A percentile compares a stretch with the other conserved stretches of the same genome.
phyloP scores from a whole-genome alignment of 2,888 invertebrate species.

The Agrochola lychnidis region DNA sequence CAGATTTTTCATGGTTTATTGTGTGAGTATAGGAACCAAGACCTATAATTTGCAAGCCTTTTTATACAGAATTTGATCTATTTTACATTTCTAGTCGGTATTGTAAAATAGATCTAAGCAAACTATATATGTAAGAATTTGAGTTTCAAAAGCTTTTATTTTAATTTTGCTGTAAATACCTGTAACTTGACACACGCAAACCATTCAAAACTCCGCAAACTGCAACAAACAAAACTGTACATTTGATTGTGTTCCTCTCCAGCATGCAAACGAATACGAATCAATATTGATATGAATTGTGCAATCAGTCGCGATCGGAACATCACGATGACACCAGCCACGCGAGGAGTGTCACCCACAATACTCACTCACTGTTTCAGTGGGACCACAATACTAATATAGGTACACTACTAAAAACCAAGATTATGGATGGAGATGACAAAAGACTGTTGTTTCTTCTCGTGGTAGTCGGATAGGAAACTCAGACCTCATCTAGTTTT shows the following conservation, averaged over 20 bases:
- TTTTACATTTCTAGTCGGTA: too few relatives aligned
- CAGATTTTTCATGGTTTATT: not conserved
- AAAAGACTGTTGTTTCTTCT: not conserved
- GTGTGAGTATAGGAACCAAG: not conserved
- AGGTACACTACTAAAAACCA: too few relatives aligned
- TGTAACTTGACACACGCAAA: not conserved
- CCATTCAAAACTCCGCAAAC: not conserved
- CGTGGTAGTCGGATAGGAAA: not conserved
- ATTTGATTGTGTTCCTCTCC: not conserved
- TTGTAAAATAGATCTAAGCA: not conserved
- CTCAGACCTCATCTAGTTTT: not conserved
- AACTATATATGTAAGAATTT: not conserved
- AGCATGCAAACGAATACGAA: constrained; percentile 11
- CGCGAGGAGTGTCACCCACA: not conserved
- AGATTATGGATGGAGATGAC: too few relatives aligned
- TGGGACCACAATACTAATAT: too few relatives aligned
- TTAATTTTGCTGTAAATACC: not conserved
- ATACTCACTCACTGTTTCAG: not conserved
- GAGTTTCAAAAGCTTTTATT: not conserved
- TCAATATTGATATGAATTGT: constrained; percentile 37
- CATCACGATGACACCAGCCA: not conserved
- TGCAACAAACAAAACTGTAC: not conserved
- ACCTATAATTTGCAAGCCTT: not conserved
- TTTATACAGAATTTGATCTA: not conserved
- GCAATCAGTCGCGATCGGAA: constrained; percentile 26